phyloP scores from a whole-genome alignment of 2,113 vertebrate species.

The Odocoileus virginianus region DNA sequence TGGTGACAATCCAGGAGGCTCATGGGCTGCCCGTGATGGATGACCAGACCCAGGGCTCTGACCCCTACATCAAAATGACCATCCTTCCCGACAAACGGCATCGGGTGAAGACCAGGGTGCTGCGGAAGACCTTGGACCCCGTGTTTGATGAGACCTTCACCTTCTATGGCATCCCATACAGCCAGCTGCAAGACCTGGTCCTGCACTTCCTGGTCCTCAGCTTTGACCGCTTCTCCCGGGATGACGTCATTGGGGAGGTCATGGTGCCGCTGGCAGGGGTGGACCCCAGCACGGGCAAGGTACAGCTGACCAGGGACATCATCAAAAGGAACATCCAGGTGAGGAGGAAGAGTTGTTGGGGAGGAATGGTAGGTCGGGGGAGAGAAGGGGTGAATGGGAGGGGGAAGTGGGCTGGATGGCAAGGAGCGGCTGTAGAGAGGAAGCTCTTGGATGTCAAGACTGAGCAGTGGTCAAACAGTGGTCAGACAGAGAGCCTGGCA shows the following conservation, averaged over 20 bases:
- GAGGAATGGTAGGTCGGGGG: background rate
- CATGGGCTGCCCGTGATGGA: conserved; percentile 92
- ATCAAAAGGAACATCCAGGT: conserved; percentile 96
- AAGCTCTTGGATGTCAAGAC: background rate
- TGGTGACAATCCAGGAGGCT: conserved; percentile 95
- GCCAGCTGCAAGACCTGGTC: conserved; percentile 92
- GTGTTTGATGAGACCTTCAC: conserved; percentile 98
- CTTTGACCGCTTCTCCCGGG: conserved; percentile 95
- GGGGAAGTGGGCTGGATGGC: too few relatives aligned
- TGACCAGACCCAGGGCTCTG: conserved; percentile 89
- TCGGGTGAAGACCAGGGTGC: conserved; percentile 94
- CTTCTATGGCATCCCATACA: conserved; percentile 95
- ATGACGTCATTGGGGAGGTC: conserved; percentile 95
- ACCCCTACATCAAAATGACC: conserved; percentile 98
- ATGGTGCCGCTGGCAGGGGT: conserved; percentile 93
- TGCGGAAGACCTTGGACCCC: conserved; percentile 93
- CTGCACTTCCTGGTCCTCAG: conserved; percentile 97
- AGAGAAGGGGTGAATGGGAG: background rate
- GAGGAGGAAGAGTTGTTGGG: conserved; percentile 15
- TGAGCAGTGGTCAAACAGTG: background rate
- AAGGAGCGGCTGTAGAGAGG: background rate
- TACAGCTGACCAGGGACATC: conserved; percentile 93
- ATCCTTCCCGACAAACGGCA: conserved; percentile 97
- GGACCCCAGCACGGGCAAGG: conserved; percentile 94
- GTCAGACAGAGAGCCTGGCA: background rate